Conservation (phyloP, 2,888 invertebrate genomes). For the Calameuta idolon region DNA sequence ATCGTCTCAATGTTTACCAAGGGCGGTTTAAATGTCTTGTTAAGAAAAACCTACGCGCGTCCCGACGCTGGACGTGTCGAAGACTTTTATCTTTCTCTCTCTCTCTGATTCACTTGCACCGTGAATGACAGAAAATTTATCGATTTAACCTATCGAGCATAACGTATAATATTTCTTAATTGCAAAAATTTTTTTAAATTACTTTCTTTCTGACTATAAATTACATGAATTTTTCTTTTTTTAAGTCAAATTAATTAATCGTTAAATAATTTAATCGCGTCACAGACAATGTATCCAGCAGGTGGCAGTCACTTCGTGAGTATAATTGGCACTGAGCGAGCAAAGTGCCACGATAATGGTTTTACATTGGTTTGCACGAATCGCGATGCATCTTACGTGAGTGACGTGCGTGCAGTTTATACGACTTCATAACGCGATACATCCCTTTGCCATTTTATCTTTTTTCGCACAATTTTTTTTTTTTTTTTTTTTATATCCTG, state of each 20-base stretch:
- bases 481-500: neutral
- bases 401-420: neutral
- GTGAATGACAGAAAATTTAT: neutral
- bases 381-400: neutral
- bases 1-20: constrained; percentile 66
- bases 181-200: neutral
- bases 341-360: neutral
- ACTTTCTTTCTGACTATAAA: neutral
- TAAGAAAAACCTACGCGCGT: constrained; percentile 66
- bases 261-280: neutral
- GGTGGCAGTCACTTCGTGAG: neutral
- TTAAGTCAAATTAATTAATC: neutral
- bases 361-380: neutral
- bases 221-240: neutral
- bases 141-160: neutral
- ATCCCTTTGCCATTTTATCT: neutral
- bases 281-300: neutral
- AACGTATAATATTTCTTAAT: too few relatives aligned
- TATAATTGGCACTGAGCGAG: neutral
- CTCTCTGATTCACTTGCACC: neutral
- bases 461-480: neutral
- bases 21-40: constrained; percentile 67
- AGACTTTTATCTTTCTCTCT: constrained; percentile 11
- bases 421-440: neutral
- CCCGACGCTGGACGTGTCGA: neutral